These are phyloP conservation scores for Sminthurides aquaticus DNA, from an alignment of 2,888 invertebrate species.

Conservation along the genomic window DNA sequence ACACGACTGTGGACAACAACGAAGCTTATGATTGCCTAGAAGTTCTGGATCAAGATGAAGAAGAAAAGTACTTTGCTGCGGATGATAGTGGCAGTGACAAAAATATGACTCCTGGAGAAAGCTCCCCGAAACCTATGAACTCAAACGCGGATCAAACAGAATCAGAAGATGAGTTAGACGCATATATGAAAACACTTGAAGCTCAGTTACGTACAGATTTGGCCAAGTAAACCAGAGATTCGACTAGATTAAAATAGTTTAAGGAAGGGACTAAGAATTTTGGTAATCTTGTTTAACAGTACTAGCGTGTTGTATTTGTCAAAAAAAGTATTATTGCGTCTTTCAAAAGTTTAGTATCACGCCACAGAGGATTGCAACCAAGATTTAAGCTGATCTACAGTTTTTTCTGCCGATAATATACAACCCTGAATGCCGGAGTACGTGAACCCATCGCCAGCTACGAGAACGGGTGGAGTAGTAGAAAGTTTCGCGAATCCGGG, in stretches of 20 bases:
- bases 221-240: not conserved
- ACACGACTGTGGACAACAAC: slow-evolving; percentile 69
- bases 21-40: slow-evolving; percentile 69
- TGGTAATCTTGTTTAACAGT: too few species aligned
- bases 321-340: too few species aligned
- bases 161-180: slow-evolving; percentile 39
- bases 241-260: not conserved
- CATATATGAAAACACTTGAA: slow-evolving; percentile 38
- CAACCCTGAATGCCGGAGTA: slow-evolving; percentile 50
- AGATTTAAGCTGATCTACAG: slow-evolving; percentile 9
- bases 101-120: too few species aligned
- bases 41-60: slow-evolving; percentile 68
- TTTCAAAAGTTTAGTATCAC: too few species aligned
- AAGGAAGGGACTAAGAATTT: too few species aligned
- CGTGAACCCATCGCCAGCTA: slow-evolving; percentile 50
- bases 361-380: too few species aligned
- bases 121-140: not conserved
- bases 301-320: too few species aligned
- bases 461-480: slow-evolving; percentile 46
- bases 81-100: slow-evolving; percentile 47
- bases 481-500: slow-evolving; percentile 48
- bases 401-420: slow-evolving; percentile 47
- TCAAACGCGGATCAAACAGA: slow-evolving; percentile 15
- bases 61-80: slow-evolving; percentile 81
- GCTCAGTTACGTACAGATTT: slow-evolving; percentile 6